Conservation (phyloP, 2,797 vertebrate genomes). For the Clarias laeviceps region DNA sequence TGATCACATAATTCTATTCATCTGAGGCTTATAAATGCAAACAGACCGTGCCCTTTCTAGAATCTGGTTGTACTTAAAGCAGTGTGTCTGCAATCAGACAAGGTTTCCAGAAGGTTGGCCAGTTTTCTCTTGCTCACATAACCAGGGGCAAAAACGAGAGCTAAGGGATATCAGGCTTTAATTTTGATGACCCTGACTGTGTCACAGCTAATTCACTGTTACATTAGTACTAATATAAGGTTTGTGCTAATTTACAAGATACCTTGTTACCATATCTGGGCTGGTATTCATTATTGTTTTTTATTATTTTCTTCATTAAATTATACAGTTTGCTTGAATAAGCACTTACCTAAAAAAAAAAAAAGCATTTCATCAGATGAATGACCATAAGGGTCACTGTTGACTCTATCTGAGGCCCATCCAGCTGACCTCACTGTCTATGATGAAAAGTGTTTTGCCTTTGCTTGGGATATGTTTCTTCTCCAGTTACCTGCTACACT, state of each 20-base stretch:
- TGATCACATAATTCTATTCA: slow-evolving; percentile 56
- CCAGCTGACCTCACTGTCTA: slow-evolving; percentile 14
- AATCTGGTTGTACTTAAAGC: slow-evolving; percentile 52
- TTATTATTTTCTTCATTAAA: not conserved
- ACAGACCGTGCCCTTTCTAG: slow-evolving; percentile 52
- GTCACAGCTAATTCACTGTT: not conserved
- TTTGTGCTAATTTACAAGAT: slow-evolving; percentile 8
- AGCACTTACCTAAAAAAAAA: slow-evolving; percentile 2
- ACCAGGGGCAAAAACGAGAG: slow-evolving; percentile 3
- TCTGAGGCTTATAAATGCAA: slow-evolving; percentile 55
- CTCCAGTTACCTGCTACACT: slow-evolving; percentile 46
- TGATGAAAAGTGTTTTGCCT: slow-evolving; percentile 35
- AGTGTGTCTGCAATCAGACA: slow-evolving; percentile 55
- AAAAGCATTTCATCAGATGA: slow-evolving; percentile 3
- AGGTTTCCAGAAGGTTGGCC: slow-evolving; percentile 37
- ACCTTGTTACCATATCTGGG: slow-evolving; percentile 6
- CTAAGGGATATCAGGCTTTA: not conserved
- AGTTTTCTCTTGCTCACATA: slow-evolving; percentile 35
- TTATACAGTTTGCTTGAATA: not conserved
- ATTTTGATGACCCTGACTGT: slow-evolving; percentile 10
- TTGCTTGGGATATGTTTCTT: slow-evolving; percentile 46
- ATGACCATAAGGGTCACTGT: not conserved
- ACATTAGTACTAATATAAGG: not conserved
- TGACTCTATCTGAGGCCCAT: slow-evolving; percentile 16
- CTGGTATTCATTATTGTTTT: not conserved